These are phyloP conservation scores for Pseudolaguvia tuberculata DNA, from an alignment of 2,113 vertebrate species.

Conservation along the genomic window DNA sequence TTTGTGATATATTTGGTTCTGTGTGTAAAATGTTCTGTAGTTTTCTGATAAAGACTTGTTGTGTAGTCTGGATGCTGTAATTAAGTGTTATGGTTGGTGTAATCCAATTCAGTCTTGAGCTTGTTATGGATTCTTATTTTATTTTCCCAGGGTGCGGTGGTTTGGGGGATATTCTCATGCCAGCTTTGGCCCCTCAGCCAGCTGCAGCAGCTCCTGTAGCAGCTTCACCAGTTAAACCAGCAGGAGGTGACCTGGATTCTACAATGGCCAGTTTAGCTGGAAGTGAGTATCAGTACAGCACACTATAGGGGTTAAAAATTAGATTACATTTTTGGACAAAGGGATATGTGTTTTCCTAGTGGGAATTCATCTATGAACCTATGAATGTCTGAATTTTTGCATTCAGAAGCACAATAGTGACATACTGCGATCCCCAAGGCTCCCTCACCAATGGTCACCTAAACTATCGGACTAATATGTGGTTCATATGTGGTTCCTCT, in stretches of 20 bases:
- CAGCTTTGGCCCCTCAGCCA: constrained; percentile 83
- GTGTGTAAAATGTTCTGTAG: neutral
- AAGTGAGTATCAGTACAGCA: constrained; percentile 76
- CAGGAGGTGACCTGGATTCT: constrained; percentile 83
- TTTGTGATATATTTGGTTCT: neutral
- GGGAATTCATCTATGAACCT: neutral
- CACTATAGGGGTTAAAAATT: neutral
- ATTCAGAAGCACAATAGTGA: too few species aligned
- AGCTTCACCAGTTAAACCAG: constrained; percentile 50
- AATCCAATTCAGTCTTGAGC: neutral
- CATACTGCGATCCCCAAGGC: too few species aligned
- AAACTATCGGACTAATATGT: too few species aligned
- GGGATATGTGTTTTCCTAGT: neutral
- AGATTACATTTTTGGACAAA: neutral
- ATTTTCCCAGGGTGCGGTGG: constrained; percentile 84
- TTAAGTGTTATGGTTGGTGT: neutral
- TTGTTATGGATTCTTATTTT: constrained; percentile 19
- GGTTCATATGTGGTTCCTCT: too few species aligned
- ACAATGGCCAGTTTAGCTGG: constrained; percentile 95
- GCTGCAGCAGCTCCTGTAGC: constrained; percentile 60
- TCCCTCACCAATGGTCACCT: too few species aligned
- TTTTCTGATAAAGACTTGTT: neutral
- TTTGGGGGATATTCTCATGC: constrained; percentile 95
- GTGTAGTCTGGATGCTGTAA: neutral
- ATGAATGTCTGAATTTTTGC: too few species aligned